phyloP scores from a whole-genome alignment of 2,113 vertebrate species.

The Rhizomys pruinosus region DNA sequence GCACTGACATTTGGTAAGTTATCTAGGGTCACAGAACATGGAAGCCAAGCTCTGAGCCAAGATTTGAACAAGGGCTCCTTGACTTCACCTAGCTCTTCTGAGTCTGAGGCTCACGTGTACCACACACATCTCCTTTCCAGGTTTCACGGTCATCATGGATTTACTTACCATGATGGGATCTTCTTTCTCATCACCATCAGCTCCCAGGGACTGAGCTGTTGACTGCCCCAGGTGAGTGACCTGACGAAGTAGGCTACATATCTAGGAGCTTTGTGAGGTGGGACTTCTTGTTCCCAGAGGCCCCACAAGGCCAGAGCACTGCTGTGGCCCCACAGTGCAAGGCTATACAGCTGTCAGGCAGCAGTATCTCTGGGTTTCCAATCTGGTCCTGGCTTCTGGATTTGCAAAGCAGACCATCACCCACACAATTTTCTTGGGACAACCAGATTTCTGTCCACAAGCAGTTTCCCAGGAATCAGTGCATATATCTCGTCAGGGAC shows the following conservation, averaged over 20 bases:
- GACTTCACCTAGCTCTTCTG: neutral
- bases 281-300: neutral
- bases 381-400: neutral
- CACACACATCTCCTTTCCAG: slow-evolving; percentile 74
- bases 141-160: slow-evolving; percentile 81
- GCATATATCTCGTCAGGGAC: neutral
- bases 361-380: neutral
- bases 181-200: slow-evolving; percentile 81
- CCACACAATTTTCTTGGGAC: neutral
- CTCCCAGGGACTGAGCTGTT: slow-evolving; percentile 90
- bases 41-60: neutral
- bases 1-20: neutral
- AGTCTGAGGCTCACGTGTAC: too few species aligned
- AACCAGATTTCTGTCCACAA: neutral
- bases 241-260: neutral
- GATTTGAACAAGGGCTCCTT: neutral
- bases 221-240: slow-evolving; percentile 86
- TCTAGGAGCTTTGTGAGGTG: neutral
- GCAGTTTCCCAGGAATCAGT: neutral
- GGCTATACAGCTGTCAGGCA: neutral
- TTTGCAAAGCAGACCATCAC: neutral
- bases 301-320: neutral
- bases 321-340: neutral
- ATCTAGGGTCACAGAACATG: neutral
- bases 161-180: slow-evolving; percentile 77